Conservation (phyloP, 2,888 invertebrate genomes). For the Lucinisca nassula region DNA sequence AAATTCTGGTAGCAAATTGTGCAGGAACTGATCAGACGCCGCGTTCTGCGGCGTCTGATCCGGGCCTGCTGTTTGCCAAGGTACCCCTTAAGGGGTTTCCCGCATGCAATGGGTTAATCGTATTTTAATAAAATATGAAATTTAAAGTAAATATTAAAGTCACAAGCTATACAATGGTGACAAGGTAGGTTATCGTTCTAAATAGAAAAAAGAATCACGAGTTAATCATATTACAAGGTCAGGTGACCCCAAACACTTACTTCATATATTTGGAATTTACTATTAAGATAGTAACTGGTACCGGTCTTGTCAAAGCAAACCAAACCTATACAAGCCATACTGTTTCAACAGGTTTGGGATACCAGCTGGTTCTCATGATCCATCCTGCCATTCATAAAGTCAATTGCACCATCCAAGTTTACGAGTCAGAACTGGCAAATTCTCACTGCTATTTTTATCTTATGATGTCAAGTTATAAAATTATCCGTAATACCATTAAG, state of each 20-base stretch:
- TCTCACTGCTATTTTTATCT: not conserved
- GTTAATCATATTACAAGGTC: not conserved
- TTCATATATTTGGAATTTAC: not conserved
- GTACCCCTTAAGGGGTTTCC: no score
- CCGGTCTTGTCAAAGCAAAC: no score
- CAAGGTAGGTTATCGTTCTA: not conserved
- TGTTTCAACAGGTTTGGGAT: not conserved
- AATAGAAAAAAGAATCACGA: not conserved
- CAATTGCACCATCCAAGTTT: conserved; percentile 1
- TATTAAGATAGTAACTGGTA: not conserved
- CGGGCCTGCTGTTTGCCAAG: no score
- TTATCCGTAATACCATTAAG: not conserved
- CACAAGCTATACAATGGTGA: not conserved
- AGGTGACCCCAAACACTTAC: not conserved
- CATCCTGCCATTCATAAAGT: not conserved
- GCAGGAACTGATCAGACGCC: no score
- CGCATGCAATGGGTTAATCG: no score
- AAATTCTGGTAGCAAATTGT: no score
- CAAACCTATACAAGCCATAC: no score
- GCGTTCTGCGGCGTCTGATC: no score
- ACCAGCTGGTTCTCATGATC: not conserved
- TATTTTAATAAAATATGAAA: no score
- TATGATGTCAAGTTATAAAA: conserved; percentile 4
- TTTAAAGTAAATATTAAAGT: not conserved
- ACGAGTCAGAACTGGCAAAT: not conserved